phyloP scores from a whole-genome alignment of 2,797 vertebrate species.

The Pseudochaenichthys georgianus region DNA sequence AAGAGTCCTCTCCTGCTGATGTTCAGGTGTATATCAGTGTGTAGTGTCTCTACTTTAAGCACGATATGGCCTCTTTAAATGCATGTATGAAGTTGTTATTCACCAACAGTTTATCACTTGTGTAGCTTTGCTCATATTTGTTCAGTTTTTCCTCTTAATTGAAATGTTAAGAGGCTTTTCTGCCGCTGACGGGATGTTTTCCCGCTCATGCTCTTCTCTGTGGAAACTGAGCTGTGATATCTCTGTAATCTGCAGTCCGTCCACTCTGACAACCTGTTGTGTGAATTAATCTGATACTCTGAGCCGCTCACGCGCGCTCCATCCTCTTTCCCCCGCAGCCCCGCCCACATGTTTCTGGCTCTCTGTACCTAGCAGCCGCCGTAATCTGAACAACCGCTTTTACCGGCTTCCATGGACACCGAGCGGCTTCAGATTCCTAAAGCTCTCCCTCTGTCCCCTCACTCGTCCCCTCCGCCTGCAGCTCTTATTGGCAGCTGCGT shows the following conservation, averaged over 20 bases:
- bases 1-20: too few relatives aligned
- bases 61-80: too few relatives aligned
- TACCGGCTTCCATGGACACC: slow-evolving; percentile 65
- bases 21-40: too few relatives aligned
- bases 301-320: slow-evolving; percentile 52
- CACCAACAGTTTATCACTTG: too few relatives aligned
- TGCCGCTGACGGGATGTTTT: neutral
- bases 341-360: slow-evolving; percentile 47
- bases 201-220: slow-evolving; percentile 9
- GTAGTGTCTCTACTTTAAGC: too few relatives aligned
- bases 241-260: slow-evolving; percentile 65
- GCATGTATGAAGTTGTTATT: too few relatives aligned
- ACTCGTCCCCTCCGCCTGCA: slow-evolving; percentile 59
- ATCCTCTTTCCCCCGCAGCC: slow-evolving; percentile 32
- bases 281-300: slow-evolving; percentile 70
- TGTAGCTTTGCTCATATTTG: neutral
- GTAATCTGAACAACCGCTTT: slow-evolving; percentile 79
- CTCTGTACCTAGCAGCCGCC: slow-evolving; percentile 58
- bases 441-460: slow-evolving; percentile 45
- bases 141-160: neutral
- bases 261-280: slow-evolving; percentile 60
- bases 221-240: slow-evolving; percentile 51
- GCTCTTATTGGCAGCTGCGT: slow-evolving; percentile 81
- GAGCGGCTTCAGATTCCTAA: slow-evolving; percentile 76
- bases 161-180: neutral